phyloP scores from a whole-genome alignment of 2,113 vertebrate genomes.

The Pao palembangensis region DNA sequence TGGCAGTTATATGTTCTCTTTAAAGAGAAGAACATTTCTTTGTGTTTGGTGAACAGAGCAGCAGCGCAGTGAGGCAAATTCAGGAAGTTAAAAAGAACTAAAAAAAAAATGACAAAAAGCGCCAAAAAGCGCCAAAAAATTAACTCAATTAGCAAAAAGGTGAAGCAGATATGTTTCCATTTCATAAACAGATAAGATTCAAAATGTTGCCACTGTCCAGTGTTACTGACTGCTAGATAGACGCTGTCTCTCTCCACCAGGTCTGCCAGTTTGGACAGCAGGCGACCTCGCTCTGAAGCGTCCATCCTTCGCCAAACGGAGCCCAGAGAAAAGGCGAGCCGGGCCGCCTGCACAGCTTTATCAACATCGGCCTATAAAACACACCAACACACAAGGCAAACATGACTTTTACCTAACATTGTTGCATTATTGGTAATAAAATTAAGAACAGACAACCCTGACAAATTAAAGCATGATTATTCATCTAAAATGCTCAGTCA shows the following conservation, averaged over 20 bases:
- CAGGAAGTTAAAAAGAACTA: background rate
- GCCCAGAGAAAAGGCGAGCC: conserved; percentile 88
- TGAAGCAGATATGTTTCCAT: no score
- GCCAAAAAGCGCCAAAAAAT: no score
- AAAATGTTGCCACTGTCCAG: background rate
- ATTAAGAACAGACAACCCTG: no score
- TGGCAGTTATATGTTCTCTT: conserved; percentile 35
- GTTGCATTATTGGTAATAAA: background rate
- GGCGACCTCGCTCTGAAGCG: conserved; percentile 90
- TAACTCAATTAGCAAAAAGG: no score
- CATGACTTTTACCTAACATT: background rate
- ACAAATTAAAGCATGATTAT: no score
- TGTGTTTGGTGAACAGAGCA: background rate
- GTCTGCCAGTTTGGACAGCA: conserved; percentile 91
- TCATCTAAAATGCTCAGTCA: no score
- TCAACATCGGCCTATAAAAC: conserved; percentile 84
- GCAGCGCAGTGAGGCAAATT: conserved; percentile 8
- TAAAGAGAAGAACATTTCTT: conserved; percentile 25
- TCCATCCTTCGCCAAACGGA: conserved; percentile 96
- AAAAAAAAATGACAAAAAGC: background rate
- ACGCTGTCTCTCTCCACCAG: conserved; percentile 92
- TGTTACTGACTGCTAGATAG: conserved; percentile 84
- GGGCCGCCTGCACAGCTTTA: conserved; percentile 91
- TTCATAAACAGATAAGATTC: no score
- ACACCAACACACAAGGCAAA: background rate